Base-by-base conservation (phyloP, 2,888 invertebrate species). In the Parnassius mnemosyne region DNA sequence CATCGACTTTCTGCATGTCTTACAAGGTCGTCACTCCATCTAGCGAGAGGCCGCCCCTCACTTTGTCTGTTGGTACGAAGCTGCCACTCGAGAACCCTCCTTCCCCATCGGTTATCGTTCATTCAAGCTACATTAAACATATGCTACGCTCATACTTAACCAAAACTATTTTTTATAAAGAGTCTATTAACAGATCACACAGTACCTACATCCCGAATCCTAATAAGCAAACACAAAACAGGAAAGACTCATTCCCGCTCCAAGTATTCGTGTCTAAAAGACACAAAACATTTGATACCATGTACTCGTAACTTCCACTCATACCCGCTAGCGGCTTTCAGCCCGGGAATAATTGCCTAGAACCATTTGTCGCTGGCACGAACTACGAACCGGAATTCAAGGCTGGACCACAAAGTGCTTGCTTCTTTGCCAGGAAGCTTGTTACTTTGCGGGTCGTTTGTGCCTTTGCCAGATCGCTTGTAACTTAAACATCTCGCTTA, bases 391-490 rank as follows among this genome's bases (percentile, higher is more conserved):
- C 13, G 52, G 34, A 16, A n/a, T 42, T 43, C 11, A 16, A 12
- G 13, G 7, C 52, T 46, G 52, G 11, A 34, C 34, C 41, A 44
- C 55, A 34, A 55, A 42, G 42, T 16, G 56, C 13, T 3, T 43
- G 46, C 47, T 50, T 44, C 46, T 42, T 49, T 51, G 51, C 42
- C 60, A 50, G 50, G 25, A 13, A 50, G 50, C 49, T 11, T 50
- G 44, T 25, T 42, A 55, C 50, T 55, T 51, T 25, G n/a, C 51
- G 34, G 16, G 13, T n/a, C 55, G 44, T 54, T 61, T 55, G 55
- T 55, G 3, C 43, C 13, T 42, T 61, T 51, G 60, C 60, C 60
- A 51, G 41, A 25, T 43, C 2, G 44, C 51, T 51, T 46, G 9
- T 55, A 16, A 44, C 43, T 51, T 13, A 34, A 61, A 50, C 50